Evolutionary conservation across 2,888 invertebrate species (phyloP).

Genomic region (Patella ulyssiponensis): DNA sequence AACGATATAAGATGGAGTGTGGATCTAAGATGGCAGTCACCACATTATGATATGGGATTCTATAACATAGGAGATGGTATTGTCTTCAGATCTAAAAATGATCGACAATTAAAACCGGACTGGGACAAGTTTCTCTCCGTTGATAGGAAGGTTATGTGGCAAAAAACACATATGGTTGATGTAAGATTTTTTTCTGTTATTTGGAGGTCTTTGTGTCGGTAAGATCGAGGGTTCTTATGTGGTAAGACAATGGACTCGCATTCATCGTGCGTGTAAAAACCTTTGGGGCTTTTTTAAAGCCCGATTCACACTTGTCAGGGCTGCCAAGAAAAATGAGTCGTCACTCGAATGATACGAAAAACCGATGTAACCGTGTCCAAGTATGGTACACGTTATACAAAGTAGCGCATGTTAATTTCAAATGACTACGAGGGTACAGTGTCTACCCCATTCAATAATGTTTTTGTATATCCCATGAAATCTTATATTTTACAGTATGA

Average conservation of each 20-base stretch:
- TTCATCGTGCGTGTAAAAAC: too few species aligned
- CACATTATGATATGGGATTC: constrained; percentile 62
- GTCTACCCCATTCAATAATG: neutral
- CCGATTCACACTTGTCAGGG: too few species aligned
- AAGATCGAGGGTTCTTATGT: too few species aligned
- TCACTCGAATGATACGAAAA: too few species aligned
- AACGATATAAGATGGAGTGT: constrained; percentile 67
- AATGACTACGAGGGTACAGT: neutral
- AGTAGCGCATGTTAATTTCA: too few species aligned
- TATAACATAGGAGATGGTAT: constrained; percentile 66
- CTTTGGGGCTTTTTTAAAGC: too few species aligned
- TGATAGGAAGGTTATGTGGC: constrained; percentile 67
- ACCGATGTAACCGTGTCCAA: too few species aligned
- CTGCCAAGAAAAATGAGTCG: too few species aligned
- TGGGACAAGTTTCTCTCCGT: constrained; percentile 64
- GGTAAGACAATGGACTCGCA: too few species aligned
- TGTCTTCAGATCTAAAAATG: constrained; percentile 51
- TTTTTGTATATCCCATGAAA: neutral
- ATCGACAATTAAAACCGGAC: constrained; percentile 56
- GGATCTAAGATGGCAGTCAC: constrained; percentile 68
- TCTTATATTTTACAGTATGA: constrained; percentile 39
- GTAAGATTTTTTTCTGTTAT: constrained; percentile 28
- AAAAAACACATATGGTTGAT: constrained; percentile 57
- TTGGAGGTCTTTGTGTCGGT: too few species aligned
- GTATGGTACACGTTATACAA: too few species aligned